A percentile compares a stretch with the other conserved stretches of the same genome.
These are phyloP conservation scores for Ormyrus rosae DNA, from an alignment of 2,888 invertebrate genomes.

Conservation along the genomic window DNA sequence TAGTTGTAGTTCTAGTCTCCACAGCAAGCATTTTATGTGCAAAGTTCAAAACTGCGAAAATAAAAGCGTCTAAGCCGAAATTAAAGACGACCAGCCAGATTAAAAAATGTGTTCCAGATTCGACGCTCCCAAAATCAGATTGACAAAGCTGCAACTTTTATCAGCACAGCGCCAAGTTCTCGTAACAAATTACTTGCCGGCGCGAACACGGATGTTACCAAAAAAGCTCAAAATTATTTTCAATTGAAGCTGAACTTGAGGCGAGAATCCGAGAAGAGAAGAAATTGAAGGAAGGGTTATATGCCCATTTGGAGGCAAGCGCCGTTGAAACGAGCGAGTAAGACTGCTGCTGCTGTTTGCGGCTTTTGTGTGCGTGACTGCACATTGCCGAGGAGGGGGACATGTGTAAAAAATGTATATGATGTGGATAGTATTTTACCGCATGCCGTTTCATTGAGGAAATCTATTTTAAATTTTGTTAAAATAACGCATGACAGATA, in stretches of 20 bases:
- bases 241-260: background rate
- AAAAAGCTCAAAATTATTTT: background rate
- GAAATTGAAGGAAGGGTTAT: constrained; percentile 12
- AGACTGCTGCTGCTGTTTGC: background rate
- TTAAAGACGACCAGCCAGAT: background rate
- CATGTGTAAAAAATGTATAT: background rate
- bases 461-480: background rate
- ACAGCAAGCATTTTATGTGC: constrained; percentile 44
- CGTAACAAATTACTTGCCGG: too few species aligned
- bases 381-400: background rate
- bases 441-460: background rate
- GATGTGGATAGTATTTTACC: constrained; percentile 7
- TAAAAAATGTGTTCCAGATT: constrained; percentile 42
- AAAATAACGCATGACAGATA: too few species aligned
- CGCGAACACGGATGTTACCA: too few species aligned
- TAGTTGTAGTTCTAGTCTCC: constrained; percentile 8
- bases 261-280: background rate
- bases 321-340: background rate
- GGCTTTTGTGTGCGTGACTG: background rate
- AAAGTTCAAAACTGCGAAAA: background rate
- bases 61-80: background rate
- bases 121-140: constrained; percentile 5
- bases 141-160: background rate
- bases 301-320: constrained; percentile 51
- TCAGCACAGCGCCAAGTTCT: too few species aligned